These are phyloP conservation scores for Rhogogaster chlorosoma DNA, from an alignment of 2,888 invertebrate species.

Conservation along the genomic window DNA sequence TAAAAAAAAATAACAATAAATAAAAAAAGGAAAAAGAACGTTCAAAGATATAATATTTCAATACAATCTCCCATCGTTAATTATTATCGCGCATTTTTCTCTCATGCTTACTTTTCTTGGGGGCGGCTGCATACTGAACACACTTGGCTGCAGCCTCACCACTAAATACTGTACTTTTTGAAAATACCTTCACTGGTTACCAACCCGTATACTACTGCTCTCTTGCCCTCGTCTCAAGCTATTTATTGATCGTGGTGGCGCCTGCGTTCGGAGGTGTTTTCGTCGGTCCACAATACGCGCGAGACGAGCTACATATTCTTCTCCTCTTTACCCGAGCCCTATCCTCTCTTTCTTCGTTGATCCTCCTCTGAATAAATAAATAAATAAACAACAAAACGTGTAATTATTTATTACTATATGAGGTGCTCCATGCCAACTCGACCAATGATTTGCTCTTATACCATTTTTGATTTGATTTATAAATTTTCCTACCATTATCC, in stretches of 20 bases:
- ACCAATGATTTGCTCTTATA: too few species aligned
- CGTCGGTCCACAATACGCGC: conserved; percentile 41
- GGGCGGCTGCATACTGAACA: conserved; percentile 88
- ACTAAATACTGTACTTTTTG: conserved; percentile 62
- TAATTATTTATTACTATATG: background rate
- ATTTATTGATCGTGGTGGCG: conserved; percentile 76
- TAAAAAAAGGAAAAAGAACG: background rate
- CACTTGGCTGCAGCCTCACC: conserved; percentile 71
- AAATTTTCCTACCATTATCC: too few species aligned
- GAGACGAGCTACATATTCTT: conserved; percentile 9
- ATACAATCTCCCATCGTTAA: background rate
- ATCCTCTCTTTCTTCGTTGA: background rate
- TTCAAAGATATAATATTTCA: background rate
- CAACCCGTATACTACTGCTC: conserved; percentile 74
- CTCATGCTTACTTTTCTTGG: conserved; percentile 87
- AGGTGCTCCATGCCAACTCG: too few species aligned
- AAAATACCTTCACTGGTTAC: conserved; percentile 68
- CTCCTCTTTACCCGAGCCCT: background rate
- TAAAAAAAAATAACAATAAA: background rate
- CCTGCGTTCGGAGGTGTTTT: conserved; percentile 66
- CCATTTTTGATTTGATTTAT: too few species aligned
- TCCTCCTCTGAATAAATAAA: conserved; percentile 14
- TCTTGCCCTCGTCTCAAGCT: conserved; percentile 72
- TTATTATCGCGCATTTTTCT: background rate
- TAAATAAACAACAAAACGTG: background rate